Conservation (phyloP, 2,888 invertebrate genomes). For the Abscondita cerata region DNA sequence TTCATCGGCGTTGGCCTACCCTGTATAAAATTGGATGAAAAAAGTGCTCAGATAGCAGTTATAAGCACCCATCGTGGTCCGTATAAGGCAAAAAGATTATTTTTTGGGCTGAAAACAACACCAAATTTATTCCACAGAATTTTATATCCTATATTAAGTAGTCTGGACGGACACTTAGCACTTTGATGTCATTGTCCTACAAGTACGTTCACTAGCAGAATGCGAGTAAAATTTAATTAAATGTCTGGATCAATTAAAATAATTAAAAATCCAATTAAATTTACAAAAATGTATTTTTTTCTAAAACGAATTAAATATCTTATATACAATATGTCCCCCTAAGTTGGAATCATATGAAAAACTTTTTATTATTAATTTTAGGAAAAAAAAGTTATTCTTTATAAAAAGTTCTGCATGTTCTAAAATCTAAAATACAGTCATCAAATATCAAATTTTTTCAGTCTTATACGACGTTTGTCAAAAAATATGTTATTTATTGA, state of each 20-base stretch:
- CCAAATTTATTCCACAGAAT: background rate
- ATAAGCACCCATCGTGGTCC: background rate
- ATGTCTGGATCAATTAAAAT: background rate
- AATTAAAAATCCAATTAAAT: background rate
- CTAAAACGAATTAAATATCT: constrained; percentile 3
- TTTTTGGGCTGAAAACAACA: background rate
- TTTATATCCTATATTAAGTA: too few species aligned
- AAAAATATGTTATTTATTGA: too few species aligned
- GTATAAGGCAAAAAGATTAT: background rate
- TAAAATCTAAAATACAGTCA: too few species aligned
- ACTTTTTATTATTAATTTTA: too few species aligned
- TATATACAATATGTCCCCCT: too few species aligned
- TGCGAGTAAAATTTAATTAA: background rate
- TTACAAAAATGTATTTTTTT: background rate
- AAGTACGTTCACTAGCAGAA: background rate
- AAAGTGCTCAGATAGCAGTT: background rate
- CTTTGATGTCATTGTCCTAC: background rate
- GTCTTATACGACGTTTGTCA: too few species aligned
- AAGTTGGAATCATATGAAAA: too few species aligned
- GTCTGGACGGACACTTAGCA: constrained; percentile 2
- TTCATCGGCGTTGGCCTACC: too few species aligned
- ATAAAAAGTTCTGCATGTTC: too few species aligned
- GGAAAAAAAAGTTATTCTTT: too few species aligned
- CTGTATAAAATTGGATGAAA: constrained; percentile 1
- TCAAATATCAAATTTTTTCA: too few species aligned